Evolutionary conservation across 2,113 vertebrate species (phyloP), one percentile per base, ranked within the genome.

Genomic region (Gnathonemus longibarbis): DNA sequence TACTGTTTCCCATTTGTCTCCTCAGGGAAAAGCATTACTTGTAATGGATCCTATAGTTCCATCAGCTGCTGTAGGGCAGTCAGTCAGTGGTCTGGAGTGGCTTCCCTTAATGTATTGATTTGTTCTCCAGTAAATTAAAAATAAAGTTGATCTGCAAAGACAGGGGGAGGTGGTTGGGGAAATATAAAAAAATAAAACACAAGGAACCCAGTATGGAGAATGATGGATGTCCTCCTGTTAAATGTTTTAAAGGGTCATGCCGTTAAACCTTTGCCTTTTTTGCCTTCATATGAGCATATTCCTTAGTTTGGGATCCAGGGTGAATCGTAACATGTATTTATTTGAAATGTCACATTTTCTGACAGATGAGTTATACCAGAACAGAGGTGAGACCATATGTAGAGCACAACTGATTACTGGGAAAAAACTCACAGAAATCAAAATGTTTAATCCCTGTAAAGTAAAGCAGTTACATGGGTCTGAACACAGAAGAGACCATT

Each of bases 11-110:
- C 24, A 9, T 66, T 50, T 35, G 4, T 85, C 66, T 24, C 45
- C 35, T 17, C 77, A 86, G 56, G 52, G 49, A 90, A 9, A 70
- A 39, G 13, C 15, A 56, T 70, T 27, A 89, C 89, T 31, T 91
- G 80, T 90, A 77, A 50, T 53, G 52, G 5, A 35, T 10, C 52
- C 49, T 45, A 88, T 46, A 86, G 88, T 4, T 80, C 85, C 21
- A 53, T 90, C 3, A 85, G 31, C 70, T 91, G 89, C 46, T 91
- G 92, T 92, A 90, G 17, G 89, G 85, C 19, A 84, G 15, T 2
- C 42, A 1, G 62, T 7, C 7, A 17, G n/a, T n/a, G 62, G 53
- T 7, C 21, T 7, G 53, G 21, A 58, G 53, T 58, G 53, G 21
- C 56, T 8, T 58, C 21, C 9, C 56, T 21, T 56, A n/a, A 58